Conservation (phyloP, 1,140 invertebrate genomes). For the Bilobella aurantiaca region DNA sequence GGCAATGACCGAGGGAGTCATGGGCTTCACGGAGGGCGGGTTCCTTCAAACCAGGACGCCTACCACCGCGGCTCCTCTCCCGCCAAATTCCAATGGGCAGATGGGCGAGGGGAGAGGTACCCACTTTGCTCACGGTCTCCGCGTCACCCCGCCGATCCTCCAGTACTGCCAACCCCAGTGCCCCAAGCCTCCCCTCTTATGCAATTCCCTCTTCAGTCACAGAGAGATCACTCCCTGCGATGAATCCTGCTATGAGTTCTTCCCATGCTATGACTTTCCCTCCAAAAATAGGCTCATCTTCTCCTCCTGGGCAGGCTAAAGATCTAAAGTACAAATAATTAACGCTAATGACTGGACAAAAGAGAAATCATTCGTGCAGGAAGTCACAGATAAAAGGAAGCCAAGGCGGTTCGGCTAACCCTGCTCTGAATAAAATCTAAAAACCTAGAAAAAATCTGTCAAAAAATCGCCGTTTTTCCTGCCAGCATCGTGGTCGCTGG, state of each 20-base stretch:
- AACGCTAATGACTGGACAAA: neutral
- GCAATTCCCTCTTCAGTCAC: too few relatives aligned
- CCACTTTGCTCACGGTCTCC: constrained; percentile 23
- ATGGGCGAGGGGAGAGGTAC: neutral
- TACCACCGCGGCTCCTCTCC: constrained; percentile 13
- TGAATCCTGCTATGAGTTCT: neutral
- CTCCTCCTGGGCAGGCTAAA: neutral
- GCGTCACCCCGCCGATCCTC: constrained; percentile 22
- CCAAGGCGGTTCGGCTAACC: neutral
- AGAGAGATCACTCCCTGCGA: neutral
- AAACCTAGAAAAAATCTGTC: too few relatives aligned
- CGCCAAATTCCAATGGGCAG: constrained; percentile 25
- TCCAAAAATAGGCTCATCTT: neutral
- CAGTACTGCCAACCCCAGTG: too few relatives aligned
- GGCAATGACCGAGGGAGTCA: constrained; percentile 34
- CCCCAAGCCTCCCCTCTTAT: too few relatives aligned
- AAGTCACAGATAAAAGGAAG: neutral
- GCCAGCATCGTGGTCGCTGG: too few relatives aligned
- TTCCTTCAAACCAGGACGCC: neutral
- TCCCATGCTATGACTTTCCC: neutral
- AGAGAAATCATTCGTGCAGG: too few relatives aligned
- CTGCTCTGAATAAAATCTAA: neutral
- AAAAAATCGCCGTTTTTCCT: too few relatives aligned
- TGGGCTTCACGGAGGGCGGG: neutral
- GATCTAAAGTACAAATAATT: neutral